These are phyloP conservation scores for Tragelaphus eurycerus DNA, from an alignment of 2,797 vertebrate genomes.

Conservation along the genomic window DNA sequence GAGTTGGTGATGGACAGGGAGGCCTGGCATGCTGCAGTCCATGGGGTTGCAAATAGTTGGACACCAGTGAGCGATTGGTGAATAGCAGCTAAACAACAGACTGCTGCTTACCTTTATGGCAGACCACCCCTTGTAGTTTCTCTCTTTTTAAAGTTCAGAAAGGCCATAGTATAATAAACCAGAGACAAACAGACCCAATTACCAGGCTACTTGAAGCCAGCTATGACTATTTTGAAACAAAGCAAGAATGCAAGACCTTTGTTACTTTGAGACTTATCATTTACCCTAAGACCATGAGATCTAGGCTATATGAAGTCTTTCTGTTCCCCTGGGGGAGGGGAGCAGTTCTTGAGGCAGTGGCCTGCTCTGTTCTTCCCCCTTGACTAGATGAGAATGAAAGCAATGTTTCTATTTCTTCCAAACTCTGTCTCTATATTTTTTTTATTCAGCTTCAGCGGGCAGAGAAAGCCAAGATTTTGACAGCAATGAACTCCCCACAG, in stretches of 20 bases:
- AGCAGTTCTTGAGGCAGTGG: not conserved
- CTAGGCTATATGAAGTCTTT: not conserved
- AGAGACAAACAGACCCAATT: not conserved
- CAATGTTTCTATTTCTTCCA: not conserved
- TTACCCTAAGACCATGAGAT: not conserved
- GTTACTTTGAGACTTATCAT: not conserved
- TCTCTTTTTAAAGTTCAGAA: not conserved
- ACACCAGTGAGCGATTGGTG: accelerated
- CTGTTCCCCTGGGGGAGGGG: not conserved
- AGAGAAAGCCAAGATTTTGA: not conserved
- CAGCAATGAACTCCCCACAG: not conserved
- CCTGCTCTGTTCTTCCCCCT: not conserved
- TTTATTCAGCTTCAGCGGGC: not conserved
- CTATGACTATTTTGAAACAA: not conserved
- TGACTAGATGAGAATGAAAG: not conserved
- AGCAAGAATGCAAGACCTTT: not conserved
- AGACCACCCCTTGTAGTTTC: not conserved
- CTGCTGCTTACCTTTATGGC: not conserved
- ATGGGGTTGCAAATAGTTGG: not conserved
- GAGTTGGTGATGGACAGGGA: not conserved
- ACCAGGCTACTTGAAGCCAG: not conserved
- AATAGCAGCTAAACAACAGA: not conserved
- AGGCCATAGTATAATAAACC: not conserved
- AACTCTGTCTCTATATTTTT: not conserved
- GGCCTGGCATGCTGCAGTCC: not conserved